Percentiles rank a stretch among this genome's conserved stretches.
phyloP scores from a whole-genome alignment of 1,140 invertebrate species.

The Luehdorfia chinensis region DNA sequence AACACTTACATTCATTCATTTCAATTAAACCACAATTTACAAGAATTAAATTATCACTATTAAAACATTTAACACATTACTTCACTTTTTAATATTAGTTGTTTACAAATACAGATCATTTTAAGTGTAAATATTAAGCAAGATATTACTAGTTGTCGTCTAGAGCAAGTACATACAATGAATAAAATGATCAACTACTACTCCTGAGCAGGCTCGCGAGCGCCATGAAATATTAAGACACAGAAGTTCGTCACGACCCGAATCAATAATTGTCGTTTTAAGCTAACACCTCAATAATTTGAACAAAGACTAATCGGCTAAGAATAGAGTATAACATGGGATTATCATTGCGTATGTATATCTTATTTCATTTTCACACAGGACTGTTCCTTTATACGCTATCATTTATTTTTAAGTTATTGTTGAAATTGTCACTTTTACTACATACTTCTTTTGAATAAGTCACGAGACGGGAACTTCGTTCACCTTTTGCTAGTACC shows the following conservation, averaged over 20 bases:
- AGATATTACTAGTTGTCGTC: slow-evolving; percentile 6
- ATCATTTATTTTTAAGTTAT: no score
- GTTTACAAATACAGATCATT: neutral
- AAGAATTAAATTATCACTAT: neutral
- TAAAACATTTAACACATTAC: neutral
- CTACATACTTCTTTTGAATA: no score
- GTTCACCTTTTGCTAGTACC: no score
- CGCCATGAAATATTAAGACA: slow-evolving; percentile 16
- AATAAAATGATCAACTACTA: slow-evolving; percentile 16
- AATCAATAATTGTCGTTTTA: slow-evolving; percentile 42
- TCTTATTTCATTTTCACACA: no score
- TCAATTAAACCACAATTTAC: slow-evolving; percentile 1
- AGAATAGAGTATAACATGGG: slow-evolving; percentile 9
- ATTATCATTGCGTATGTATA: no score
- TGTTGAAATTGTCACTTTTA: no score
- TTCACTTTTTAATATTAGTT: no score
- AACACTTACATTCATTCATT: slow-evolving; percentile 14
- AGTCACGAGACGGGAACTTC: no score
- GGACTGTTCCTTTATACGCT: no score
- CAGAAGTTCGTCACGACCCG: slow-evolving; percentile 28
- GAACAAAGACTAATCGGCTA: slow-evolving; percentile 23
- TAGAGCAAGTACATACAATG: slow-evolving; percentile 12
- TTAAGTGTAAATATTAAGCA: neutral
- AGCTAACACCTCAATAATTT: slow-evolving; percentile 25
- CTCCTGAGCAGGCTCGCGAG: slow-evolving; percentile 8